phyloP scores from a whole-genome alignment of 2,888 invertebrate species.

The Synergus gifuensis region DNA sequence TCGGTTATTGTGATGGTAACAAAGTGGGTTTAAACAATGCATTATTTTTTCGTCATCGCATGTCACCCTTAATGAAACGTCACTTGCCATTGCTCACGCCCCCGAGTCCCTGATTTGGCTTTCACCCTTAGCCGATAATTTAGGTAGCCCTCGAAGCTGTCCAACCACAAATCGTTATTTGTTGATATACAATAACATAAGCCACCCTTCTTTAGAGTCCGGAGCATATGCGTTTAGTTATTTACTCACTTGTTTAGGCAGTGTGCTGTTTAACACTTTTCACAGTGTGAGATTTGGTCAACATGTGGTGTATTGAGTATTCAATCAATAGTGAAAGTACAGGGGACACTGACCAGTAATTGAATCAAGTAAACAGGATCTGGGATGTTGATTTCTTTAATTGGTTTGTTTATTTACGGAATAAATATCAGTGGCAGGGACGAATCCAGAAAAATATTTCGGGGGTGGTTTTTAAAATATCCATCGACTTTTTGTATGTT shows the following conservation, averaged over 20 bases:
- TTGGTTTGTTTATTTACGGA: neutral
- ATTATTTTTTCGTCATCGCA: constrained; percentile 32
- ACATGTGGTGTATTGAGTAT: constrained; percentile 1
- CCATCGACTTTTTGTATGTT: too few relatives aligned
- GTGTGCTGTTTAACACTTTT: constrained; percentile 28
- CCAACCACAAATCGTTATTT: constrained; percentile 48
- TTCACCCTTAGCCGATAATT: constrained; percentile 47
- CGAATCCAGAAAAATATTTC: too few relatives aligned
- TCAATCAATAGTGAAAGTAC: constrained; percentile 12
- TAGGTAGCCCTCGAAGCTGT: constrained; percentile 45
- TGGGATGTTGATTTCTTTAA: neutral
- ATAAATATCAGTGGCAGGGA: neutral
- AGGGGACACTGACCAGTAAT: constrained; percentile 4
- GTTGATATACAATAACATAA: constrained; percentile 41
- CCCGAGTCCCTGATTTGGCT: constrained; percentile 46
- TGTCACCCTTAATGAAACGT: constrained; percentile 45
- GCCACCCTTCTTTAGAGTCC: constrained; percentile 42
- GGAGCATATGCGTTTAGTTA: constrained; percentile 44
- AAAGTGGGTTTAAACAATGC: constrained; percentile 3
- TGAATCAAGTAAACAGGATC: neutral
- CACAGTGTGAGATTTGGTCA: constrained; percentile 13
- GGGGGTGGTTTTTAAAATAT: too few relatives aligned
- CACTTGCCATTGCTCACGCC: constrained; percentile 47
- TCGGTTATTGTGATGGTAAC: neutral
- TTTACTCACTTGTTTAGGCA: constrained; percentile 44